phyloP scores from a whole-genome alignment of 2,113 vertebrate species.

The Vidua chalybeata region DNA sequence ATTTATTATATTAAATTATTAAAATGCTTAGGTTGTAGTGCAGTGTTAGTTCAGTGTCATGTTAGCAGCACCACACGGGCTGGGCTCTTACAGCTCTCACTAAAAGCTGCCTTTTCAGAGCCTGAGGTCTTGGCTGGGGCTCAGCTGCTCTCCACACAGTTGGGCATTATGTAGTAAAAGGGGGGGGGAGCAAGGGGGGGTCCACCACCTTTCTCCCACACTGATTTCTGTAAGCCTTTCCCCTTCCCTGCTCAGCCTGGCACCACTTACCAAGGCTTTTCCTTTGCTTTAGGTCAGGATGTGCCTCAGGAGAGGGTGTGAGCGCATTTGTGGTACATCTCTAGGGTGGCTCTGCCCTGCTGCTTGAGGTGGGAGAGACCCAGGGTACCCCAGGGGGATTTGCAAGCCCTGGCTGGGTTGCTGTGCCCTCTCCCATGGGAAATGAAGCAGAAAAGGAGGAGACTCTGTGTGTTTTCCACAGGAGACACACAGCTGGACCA shows the following conservation, averaged over 20 bases:
- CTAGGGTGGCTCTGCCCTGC: background rate
- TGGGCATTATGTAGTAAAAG: constrained; percentile 25
- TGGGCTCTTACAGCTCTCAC: background rate
- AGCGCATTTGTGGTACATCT: background rate
- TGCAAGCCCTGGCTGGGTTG: background rate
- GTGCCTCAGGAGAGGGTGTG: background rate
- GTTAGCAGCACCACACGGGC: constrained; percentile 11
- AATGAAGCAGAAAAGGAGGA: background rate
- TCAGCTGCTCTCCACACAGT: constrained; percentile 18
- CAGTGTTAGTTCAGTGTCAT: constrained; percentile 61
- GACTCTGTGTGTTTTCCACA: background rate
- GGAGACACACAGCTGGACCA: background rate
- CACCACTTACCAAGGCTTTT: background rate
- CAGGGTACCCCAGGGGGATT: background rate
- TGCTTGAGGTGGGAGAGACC: background rate
- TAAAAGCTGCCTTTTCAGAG: constrained; percentile 59
- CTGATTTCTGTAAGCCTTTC: background rate
- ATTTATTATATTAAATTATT: constrained; percentile 63
- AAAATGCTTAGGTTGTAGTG: constrained; percentile 49
- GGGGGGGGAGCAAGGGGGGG: background rate
- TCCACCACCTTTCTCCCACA: background rate
- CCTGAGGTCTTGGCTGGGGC: constrained; percentile 17
- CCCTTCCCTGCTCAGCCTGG: background rate
- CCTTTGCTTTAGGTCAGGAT: background rate
- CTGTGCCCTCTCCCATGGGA: background rate